phyloP scores from a whole-genome alignment of 2,113 vertebrate genomes.

The Triplophysa dalaica region DNA sequence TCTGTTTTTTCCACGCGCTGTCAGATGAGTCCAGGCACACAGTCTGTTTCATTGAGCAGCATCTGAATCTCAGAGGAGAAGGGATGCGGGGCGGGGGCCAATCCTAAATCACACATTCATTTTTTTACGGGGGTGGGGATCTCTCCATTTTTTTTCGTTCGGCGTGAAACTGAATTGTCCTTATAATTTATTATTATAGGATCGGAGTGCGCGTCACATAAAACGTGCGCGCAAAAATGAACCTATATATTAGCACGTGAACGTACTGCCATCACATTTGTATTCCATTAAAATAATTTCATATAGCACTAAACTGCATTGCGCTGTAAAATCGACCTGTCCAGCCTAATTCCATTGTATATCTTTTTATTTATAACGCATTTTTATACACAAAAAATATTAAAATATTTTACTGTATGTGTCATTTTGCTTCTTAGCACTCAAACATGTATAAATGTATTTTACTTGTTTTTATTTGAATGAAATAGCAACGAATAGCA shows the following conservation, averaged over 20 bases:
- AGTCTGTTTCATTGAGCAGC: slow-evolving; percentile 78
- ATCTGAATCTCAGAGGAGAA: slow-evolving; percentile 77
- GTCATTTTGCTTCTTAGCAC: not conserved
- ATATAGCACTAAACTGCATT: not conserved
- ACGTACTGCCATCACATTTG: slow-evolving; percentile 40
- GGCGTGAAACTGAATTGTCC: slow-evolving; percentile 64
- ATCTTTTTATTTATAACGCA: not conserved
- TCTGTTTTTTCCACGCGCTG: slow-evolving; percentile 75
- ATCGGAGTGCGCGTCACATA: not conserved
- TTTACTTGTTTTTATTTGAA: not conserved
- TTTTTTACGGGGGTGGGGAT: slow-evolving; percentile 57
- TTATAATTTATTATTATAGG: slow-evolving; percentile 56
- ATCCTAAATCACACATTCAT: slow-evolving; percentile 66
- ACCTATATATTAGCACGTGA: slow-evolving; percentile 7
- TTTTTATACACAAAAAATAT: no score
- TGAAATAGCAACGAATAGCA: not conserved
- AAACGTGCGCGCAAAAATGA: not conserved
- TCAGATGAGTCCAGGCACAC: slow-evolving; percentile 81
- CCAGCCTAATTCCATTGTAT: not conserved
- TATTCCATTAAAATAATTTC: slow-evolving; percentile 24
- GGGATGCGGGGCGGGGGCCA: slow-evolving; percentile 67
- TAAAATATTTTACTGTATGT: not conserved
- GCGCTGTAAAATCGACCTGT: not conserved
- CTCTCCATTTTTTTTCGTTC: slow-evolving; percentile 67
- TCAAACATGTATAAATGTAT: not conserved